These are phyloP conservation scores for Hemicordylus capensis DNA, from an alignment of 2,113 vertebrate genomes.

Conservation along the genomic window DNA sequence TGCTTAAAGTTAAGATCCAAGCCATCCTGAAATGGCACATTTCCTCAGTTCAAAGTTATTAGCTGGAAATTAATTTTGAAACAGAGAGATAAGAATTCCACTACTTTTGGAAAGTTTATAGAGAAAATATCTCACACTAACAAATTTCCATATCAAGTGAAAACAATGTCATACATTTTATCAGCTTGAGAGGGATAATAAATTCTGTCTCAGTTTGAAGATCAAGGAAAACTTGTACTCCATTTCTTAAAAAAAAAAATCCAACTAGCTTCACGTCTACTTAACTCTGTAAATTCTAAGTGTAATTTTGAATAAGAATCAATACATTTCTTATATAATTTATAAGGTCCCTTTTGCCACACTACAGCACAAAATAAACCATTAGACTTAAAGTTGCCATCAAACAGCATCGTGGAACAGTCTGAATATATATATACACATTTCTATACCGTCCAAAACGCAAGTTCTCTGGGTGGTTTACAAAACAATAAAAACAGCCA, in stretches of 20 bases:
- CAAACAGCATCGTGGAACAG: too few species aligned
- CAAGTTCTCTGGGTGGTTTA: too few species aligned
- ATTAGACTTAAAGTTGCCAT: not conserved
- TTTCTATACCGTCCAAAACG: too few species aligned
- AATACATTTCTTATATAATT: constrained; percentile 60
- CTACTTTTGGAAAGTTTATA: constrained; percentile 39
- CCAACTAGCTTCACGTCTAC: constrained; percentile 47
- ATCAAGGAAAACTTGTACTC: constrained; percentile 52
- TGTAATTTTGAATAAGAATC: constrained; percentile 62
- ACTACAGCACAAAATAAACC: not conserved
- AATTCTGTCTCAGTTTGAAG: constrained; percentile 67
- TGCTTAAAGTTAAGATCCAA: not conserved
- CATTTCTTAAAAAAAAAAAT: constrained; percentile 58
- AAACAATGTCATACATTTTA: constrained; percentile 57
- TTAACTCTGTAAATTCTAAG: constrained; percentile 63
- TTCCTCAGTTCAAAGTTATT: constrained; percentile 23
- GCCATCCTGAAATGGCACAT: not conserved
- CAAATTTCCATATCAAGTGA: constrained; percentile 64
- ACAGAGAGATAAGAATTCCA: constrained; percentile 46
- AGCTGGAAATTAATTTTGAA: constrained; percentile 31
- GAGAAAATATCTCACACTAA: constrained; percentile 49
- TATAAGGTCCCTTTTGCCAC: constrained; percentile 33
- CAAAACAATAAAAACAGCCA: too few species aligned
- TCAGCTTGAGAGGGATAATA: constrained; percentile 14
- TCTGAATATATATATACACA: too few species aligned